These are phyloP conservation scores for Masnerella sp. DNA, from an alignment of 2,888 invertebrate species.

Conservation along the genomic window DNA sequence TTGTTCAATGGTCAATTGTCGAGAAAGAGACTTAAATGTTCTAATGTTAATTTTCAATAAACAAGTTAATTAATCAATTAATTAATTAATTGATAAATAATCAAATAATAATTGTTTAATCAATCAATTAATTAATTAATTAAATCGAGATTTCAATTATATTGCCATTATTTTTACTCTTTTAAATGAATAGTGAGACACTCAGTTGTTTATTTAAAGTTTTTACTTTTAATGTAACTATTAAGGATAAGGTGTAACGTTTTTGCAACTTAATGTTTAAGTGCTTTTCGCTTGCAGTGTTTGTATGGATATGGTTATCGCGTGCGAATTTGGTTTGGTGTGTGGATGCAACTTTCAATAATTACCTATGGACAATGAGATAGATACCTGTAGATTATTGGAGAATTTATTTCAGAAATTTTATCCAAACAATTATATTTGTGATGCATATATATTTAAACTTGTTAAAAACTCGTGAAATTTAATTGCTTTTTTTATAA, in stretches of 20 bases:
- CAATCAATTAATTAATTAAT: too few relatives aligned
- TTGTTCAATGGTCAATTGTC: conserved; percentile 50
- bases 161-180: conserved; percentile 28
- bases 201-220: conserved; percentile 9
- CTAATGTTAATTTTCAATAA: too few relatives aligned
- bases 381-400: conserved; percentile 42
- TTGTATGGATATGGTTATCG: conserved; percentile 8
- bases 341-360: conserved; percentile 33
- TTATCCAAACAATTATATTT: conserved; percentile 61
- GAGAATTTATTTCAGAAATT: conserved; percentile 57
- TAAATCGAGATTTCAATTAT: conserved; percentile 15
- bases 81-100: too few relatives aligned
- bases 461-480: conserved; percentile 67
- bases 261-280: conserved; percentile 16
- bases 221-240: conserved; percentile 10
- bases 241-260: too few relatives aligned
- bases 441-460: conserved; percentile 65
- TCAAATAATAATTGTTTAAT: too few relatives aligned
- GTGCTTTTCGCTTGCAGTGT: conserved; percentile 32
- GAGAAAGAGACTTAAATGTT: neutral
- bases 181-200: conserved; percentile 29
- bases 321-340: conserved; percentile 18
- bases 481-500: conserved; percentile 73
- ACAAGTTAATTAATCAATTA: too few relatives aligned
- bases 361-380: conserved; percentile 48